Evolutionary conservation across 2,888 invertebrate species (phyloP), one percentile per base, ranked within the genome.

Genomic region (Lochmaea capreae): DNA sequence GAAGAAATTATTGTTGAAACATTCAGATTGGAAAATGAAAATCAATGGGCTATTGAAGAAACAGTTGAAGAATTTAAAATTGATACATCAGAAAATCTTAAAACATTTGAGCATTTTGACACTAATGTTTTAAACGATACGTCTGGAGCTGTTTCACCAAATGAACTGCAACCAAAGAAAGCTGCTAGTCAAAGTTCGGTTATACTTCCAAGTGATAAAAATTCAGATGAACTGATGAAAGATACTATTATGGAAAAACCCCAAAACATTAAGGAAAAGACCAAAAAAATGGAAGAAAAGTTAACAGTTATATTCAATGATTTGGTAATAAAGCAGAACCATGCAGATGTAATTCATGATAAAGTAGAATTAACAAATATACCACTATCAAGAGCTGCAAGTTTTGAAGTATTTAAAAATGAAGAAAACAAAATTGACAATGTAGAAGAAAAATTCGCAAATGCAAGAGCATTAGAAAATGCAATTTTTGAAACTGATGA

Each of bases 401-500:
- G 8, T 33, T 33, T 22, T 33, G 39, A 33, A 61, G 10, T 26
- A 22, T 39, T 26, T 11, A 26, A 61, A 26, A 42, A 11, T 9
- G 39, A 26, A 61, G 61, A 14, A n/a, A 33, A 33, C 39, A 61
- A 61, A 61, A 61, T 33, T 61, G 61, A 61, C 18, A 16, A 54
- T 18, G 9, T 54, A 18, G 18, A 54, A 16, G 16, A 16, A 54
- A 54, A 54, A 18, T 18, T 16, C 9, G 10, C 16, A 54, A 54
- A 3, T 54, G 18, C 16, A 18, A 11, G 2, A 16, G 10, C 8
- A 16, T 54, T 54, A 16, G 18, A 54, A 18, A 18, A 18, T 54
- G 16, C 18, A 54, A 18, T 16, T n/a, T n/a, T 54, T 54, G 18
- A 18, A 54, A 3, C 54, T 54, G 8, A 10, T 54, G 10, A n/a